phyloP scores from a whole-genome alignment of 2,888 invertebrate genomes.

The Dyspetes luteomarginatus region DNA sequence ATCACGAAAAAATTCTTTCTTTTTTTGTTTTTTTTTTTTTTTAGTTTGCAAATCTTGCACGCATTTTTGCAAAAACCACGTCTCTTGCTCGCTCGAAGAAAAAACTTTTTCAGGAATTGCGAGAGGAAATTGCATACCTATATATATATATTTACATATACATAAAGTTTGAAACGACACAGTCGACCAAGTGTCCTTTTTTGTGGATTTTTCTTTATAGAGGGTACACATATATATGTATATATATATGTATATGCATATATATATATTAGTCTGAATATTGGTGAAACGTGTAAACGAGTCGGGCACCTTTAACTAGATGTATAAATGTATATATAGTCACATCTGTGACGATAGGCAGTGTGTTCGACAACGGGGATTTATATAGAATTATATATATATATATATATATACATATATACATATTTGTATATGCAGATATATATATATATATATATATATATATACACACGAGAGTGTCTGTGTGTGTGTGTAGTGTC shows the following conservation, averaged over 20 bases:
- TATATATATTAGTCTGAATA: neutral
- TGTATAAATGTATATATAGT: neutral
- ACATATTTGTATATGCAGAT: too few relatives aligned
- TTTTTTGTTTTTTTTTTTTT: neutral
- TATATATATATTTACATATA: constrained; percentile 12
- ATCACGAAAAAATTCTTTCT: neutral
- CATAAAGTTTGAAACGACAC: too few relatives aligned
- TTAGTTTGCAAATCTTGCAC: too few relatives aligned
- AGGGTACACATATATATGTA: neutral
- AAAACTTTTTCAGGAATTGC: too few relatives aligned
- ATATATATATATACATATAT: too few relatives aligned
- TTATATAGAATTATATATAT: too few relatives aligned
- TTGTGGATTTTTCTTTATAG: too few relatives aligned
- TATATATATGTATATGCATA: constrained; percentile 25
- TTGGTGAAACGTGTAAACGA: neutral
- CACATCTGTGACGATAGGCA: neutral
- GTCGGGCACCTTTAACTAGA: neutral
- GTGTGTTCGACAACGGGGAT: neutral
- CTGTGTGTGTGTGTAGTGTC: constrained; percentile 19
- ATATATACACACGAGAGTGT: too few relatives aligned
- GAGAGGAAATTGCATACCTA: constrained; percentile 2
- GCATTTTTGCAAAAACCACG: too few relatives aligned
- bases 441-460: too few relatives aligned
- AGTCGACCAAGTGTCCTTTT: too few relatives aligned
- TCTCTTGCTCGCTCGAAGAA: too few relatives aligned